Base-by-base conservation (phyloP, 1,140 invertebrate species). In the Meloidogyne exigua region DNA sequence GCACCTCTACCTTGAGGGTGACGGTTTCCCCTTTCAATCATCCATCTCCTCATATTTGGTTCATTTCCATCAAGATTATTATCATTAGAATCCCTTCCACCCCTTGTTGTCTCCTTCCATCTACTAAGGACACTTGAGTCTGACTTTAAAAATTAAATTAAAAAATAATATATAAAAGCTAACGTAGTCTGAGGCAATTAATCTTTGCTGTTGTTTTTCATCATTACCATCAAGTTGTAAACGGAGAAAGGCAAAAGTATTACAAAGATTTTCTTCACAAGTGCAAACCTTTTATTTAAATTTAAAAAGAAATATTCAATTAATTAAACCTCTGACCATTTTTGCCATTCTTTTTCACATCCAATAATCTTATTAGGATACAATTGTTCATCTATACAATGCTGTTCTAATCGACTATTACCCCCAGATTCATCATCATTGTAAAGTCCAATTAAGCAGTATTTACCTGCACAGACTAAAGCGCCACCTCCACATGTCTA, bases 161-260 rank as follows among this genome's bases (percentile, higher is more conserved):
- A 36, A 7, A 7, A 70, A 70, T 42, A 36, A 70, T 1, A 21
- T 25, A 11, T 9, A n/a, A n/a, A 68, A 26, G 36, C 39, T 69
- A 39, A 69, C 68, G 39, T 44, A 15, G 18, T 42, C 32, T 42
- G 49, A 63, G 42, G 18, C 39, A 11, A 28, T 42, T 72, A n/a
- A 28, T 28, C 32, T 57, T 72, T 44, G n/a, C n/a, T n/a, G 32
- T 21, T 72, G 32, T 23, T 63, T 10, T 72, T 42, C 44, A 12
- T 23, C 1, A 69, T 69, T 13, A 13, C 21, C 49, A 13, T 69
- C 71, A 28, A 73, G 63, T 73, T 73, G 71, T 12, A 23, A 26
- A 7, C 71, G 71, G 5, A 73, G n/a, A 73, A 62, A 63, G 26
- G 71, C 71, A 62, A 62, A 73, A 26, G 71, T 73, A 65, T 73